These are phyloP conservation scores for Hydractinia symbiolongicarpus DNA, from an alignment of 30 jellyfish, hydroid and myxozoan species.

Conservation along the genomic window DNA sequence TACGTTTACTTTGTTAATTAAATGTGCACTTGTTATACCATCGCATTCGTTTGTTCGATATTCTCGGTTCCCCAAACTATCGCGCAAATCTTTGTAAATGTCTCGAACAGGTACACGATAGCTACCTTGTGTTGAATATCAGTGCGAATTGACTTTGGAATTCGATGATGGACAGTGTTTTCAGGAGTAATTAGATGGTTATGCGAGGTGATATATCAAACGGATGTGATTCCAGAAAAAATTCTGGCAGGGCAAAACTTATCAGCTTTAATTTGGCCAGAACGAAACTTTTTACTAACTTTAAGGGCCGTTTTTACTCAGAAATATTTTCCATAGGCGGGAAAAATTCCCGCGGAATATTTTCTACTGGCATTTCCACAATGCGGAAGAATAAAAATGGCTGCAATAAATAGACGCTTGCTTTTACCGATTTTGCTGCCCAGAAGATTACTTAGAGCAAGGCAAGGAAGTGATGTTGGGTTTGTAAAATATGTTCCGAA, in stretches of 20 bases:
- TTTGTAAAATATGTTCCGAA: too few species aligned
- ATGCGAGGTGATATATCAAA: constrained; percentile 24
- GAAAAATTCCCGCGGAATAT: too few species aligned
- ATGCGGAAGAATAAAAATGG: too few species aligned
- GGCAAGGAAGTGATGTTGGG: too few species aligned
- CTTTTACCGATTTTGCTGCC: too few species aligned
- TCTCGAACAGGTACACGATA: constrained; percentile 31
- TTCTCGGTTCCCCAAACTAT: constrained; percentile 26
- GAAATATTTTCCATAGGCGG: too few species aligned
- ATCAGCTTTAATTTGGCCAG: constrained; percentile 34
- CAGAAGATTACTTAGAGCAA: too few species aligned
- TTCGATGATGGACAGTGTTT: constrained; percentile 36
- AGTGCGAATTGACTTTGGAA: constrained; percentile 19
- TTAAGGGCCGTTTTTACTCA: background rate
- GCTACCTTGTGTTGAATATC: constrained; percentile 21
- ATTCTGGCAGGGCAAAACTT: constrained; percentile 44
- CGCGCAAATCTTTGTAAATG: constrained; percentile 36
- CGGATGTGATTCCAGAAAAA: background rate
- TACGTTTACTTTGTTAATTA: constrained; percentile 2
- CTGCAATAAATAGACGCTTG: too few species aligned
- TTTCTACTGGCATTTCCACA: too few species aligned
- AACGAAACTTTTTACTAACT: constrained; percentile 7
- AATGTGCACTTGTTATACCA: background rate
- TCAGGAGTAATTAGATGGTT: constrained; percentile 17
- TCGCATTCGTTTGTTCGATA: constrained; percentile 1